Evolutionary conservation across 2,797 vertebrate genomes (phyloP), one percentile per base, ranked within the genome.

Genomic region (Coccyzus lansbergi): DNA sequence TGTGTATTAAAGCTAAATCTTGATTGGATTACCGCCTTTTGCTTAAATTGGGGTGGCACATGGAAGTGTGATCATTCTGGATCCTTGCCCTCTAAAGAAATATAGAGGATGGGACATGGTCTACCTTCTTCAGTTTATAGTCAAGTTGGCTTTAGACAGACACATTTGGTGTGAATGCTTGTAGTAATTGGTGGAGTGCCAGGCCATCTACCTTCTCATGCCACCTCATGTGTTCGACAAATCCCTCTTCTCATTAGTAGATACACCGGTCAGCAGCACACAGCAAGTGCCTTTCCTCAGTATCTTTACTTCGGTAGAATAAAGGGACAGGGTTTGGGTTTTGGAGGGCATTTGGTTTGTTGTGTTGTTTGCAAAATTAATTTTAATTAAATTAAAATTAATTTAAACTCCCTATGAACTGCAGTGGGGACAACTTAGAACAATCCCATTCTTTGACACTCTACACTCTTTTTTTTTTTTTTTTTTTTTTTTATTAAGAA

Each of bases 271-370:
- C 83, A 85, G 46, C 18, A 42, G 12, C 3, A 2, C n/a, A 10
- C 12, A 42, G 9, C 4, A 25, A 34, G 26, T 29, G 82, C 21
- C 12, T 88, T 77, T 63, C 7, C 2, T 70, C 12, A 17, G 15
- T 42, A 6, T 38, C 33, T 49, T 59, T n/a, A 8, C 53, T 36
- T 74, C 42, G 34, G 7, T 9, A 58, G 26, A 24, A 20, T 88
- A 46, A 87, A 62, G 6, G 10, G 49, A 8, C 11, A 19, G 13
- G 12, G 1, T 0, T 13, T 40, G 8, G n/a, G 2, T 3, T 34
- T 33, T 31, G 29, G 52, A 44, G 52, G 58, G 38, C 26, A 4
- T 7, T 22, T 12, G 3, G 7, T 10, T 26, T 40, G 44, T 46
- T 46, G 44, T 17, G 9, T 28, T 31, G 42, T 7, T n/a, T 5